Evolutionary conservation across 2,113 vertebrate species (phyloP), one percentile per base, ranked within the genome.

Genomic region (Proterorhinus semilunaris): DNA sequence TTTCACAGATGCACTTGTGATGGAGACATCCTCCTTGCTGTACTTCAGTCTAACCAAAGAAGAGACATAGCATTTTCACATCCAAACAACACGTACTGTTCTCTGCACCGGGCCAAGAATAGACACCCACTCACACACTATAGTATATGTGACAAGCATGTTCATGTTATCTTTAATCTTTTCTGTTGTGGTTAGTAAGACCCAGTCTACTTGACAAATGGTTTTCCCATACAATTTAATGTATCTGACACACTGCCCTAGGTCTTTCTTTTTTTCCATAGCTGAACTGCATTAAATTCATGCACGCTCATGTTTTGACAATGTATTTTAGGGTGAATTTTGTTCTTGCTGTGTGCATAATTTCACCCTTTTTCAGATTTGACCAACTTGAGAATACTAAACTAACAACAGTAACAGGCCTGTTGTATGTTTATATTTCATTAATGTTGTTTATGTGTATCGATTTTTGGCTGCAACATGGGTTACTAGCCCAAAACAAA

Each of bases 21-120:
- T 66, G 62, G 54, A 79, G 82, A 65, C 52, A 62, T 6, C 43
- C 8, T 11, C 53, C 48, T 63, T 73, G 61, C 62, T 71, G 50
- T 43, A 68, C 48, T 65, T 65, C 78, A 57, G 62, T 78, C 59
- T 67, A 9, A 55, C 43, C 42, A 61, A 47, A 72, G 66, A 36
- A 72, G 66, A 36, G 43, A 80, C 72, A 72, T 45, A 17, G 80
- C 74, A 85, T 69, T 79, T 72, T 76, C 49, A 74, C 7, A 73
- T 81, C 69, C 8, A 84, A 79, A 78, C 70, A 75, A 51, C 44
- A 82, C 78, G 82, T 86, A 85, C 88, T 83, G 79, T 88, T 66
- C 27, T 43, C 7, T n/a, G 68, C 61, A 46, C 51, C 64, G 66
- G 51, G 79, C 83, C 86, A 85, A 72, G 79, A 57, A 8, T 77